Conservation (phyloP, 2,797 vertebrate genomes). For the Enteromius viviparus region DNA sequence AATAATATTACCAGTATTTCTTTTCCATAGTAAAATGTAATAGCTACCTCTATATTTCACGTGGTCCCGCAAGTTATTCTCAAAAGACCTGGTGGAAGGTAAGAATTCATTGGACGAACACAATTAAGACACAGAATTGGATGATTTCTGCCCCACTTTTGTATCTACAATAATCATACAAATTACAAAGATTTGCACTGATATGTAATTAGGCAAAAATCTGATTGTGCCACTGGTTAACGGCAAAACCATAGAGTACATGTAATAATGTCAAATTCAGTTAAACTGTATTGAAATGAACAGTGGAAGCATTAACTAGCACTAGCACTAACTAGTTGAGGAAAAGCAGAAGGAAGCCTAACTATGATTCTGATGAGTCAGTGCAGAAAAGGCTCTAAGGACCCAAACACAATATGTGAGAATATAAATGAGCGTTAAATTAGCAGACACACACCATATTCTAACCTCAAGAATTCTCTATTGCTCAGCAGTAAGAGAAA, state of each 20-base stretch:
- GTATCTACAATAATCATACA: background rate
- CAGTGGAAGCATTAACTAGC: slow-evolving; percentile 59
- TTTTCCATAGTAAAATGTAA: background rate
- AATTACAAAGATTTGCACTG: background rate
- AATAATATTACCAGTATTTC: background rate
- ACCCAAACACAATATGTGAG: slow-evolving; percentile 60
- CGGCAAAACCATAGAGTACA: background rate
- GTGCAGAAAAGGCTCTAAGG: slow-evolving; percentile 54
- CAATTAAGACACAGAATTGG: background rate
- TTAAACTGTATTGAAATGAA: slow-evolving; percentile 39
- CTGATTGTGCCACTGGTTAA: background rate
- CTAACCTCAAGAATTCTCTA: background rate
- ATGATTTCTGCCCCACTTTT: background rate
- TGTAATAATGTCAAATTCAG: slow-evolving; percentile 46
- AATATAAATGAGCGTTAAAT: slow-evolving; percentile 70
- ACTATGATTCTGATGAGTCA: slow-evolving; percentile 72
- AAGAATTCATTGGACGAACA: background rate
- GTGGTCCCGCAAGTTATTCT: background rate
- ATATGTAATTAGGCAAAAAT: background rate
- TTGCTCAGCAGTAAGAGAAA: slow-evolving; percentile 19
- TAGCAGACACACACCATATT: slow-evolving; percentile 51
- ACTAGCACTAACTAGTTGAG: slow-evolving; percentile 14
- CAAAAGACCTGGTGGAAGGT: background rate
- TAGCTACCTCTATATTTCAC: background rate
- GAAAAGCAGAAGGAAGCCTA: slow-evolving; percentile 52